Evolutionary conservation across 2,797 vertebrate species (phyloP).

Genomic region (Pogoniulus pusillus): DNA sequence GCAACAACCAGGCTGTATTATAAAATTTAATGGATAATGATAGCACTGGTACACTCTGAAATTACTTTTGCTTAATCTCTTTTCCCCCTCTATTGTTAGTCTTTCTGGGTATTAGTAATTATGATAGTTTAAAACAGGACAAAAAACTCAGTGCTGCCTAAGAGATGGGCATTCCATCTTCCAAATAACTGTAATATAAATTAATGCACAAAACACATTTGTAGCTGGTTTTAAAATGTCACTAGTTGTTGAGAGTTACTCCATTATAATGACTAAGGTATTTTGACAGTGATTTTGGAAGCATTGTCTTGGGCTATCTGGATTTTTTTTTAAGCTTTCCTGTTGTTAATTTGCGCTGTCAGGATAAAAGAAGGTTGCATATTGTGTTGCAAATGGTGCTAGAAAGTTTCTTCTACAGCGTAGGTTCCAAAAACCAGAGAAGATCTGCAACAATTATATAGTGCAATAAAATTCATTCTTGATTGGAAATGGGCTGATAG

Average conservation of each 20-base stretch:
- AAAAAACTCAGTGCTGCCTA: background rate
- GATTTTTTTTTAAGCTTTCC: constrained; percentile 18
- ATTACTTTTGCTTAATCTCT: background rate
- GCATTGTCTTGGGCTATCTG: background rate
- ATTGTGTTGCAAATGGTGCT: background rate
- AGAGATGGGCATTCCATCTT: background rate
- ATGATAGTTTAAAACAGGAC: background rate
- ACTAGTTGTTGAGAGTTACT: background rate
- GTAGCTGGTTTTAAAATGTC: background rate
- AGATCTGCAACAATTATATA: background rate
- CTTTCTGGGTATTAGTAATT: background rate
- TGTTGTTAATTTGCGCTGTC: background rate
- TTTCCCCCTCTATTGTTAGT: background rate
- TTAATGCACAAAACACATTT: background rate
- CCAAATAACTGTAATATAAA: background rate
- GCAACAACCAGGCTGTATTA: background rate
- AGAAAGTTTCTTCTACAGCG: background rate
- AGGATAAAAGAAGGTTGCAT: background rate
- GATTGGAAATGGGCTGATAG: background rate
- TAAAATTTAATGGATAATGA: background rate
- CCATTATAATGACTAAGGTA: background rate
- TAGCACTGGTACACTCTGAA: background rate
- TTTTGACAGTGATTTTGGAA: background rate
- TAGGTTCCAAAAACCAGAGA: background rate
- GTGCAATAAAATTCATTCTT: background rate